These are phyloP conservation scores for Hydrozoanthus tunicans DNA, from an alignment of 64 coral and sea anemone genomes.

Conservation along the genomic window DNA sequence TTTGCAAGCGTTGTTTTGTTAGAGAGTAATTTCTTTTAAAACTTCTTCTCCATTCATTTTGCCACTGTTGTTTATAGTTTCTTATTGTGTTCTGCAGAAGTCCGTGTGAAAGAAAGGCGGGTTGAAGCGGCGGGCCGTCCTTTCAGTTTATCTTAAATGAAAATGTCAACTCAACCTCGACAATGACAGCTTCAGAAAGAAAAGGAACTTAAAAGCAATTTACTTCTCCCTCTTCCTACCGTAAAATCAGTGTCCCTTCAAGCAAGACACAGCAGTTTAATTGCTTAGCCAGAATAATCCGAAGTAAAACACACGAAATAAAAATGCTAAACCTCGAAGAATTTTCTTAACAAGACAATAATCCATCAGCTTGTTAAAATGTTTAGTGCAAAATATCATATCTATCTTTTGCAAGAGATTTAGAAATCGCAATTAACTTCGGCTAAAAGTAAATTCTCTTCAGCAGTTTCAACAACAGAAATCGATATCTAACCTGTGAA, in stretches of 20 bases:
- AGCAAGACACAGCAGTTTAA: not conserved
- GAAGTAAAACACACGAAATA: not conserved
- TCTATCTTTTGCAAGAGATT: not conserved
- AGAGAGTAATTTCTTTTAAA: constrained; percentile 33
- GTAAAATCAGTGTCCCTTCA: constrained; percentile 1
- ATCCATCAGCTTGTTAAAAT: not conserved
- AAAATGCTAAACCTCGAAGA: not conserved
- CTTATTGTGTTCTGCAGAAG: constrained; percentile 28
- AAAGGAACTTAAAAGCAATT: not conserved
- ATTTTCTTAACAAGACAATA: not conserved
- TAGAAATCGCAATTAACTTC: not conserved
- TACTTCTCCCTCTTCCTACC: not conserved
- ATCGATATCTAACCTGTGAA: not conserved
- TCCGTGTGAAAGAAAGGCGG: constrained; percentile 24
- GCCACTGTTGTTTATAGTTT: not conserved
- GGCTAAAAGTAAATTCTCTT: not conserved
- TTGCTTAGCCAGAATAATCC: not conserved
- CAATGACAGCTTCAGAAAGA: constrained; percentile 28
- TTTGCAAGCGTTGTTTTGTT: constrained; percentile 21
- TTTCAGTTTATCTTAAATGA: constrained; percentile 35
- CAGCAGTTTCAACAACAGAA: not conserved
- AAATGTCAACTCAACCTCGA: constrained; percentile 4
- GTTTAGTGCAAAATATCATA: not conserved
- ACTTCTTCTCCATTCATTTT: not conserved
- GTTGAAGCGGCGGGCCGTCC: constrained; percentile 24